phyloP scores from a whole-genome alignment of 1,140 invertebrate genomes.

The Drosophila ogumai region DNA sequence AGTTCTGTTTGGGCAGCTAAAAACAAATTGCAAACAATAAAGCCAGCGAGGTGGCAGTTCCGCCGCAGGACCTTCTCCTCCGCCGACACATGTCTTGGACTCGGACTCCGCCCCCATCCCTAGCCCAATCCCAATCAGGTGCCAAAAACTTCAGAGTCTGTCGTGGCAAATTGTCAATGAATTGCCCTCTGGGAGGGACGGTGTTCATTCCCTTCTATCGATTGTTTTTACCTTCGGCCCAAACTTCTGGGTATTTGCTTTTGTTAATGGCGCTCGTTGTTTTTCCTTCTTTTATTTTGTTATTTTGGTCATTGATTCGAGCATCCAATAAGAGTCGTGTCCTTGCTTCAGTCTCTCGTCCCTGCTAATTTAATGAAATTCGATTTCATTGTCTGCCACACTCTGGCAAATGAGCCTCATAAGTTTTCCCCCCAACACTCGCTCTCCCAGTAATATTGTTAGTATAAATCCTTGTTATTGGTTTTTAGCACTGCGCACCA shows the following conservation, averaged over 20 bases:
- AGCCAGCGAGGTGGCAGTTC: conserved; percentile 24
- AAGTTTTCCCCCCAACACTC: conserved; percentile 3
- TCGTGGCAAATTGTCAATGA: conserved; percentile 69
- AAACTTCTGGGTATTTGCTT: conserved; percentile 32
- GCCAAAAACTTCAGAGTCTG: conserved; percentile 41
- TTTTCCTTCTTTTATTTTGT: conserved; percentile 1
- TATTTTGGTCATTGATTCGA: conserved; percentile 68
- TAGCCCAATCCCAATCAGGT: conserved; percentile 42
- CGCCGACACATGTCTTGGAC: conserved; percentile 40
- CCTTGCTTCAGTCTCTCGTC: conserved; percentile 27
- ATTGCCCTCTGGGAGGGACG: conserved; percentile 41
- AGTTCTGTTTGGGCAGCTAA: conserved; percentile 73
- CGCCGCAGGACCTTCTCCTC: conserved; percentile 33
- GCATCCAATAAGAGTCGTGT: conserved; percentile 42
- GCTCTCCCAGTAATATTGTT: conserved; percentile 38
- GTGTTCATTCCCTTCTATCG: conserved; percentile 32
- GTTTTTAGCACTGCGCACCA: conserved; percentile 53
- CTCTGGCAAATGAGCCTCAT: conserved; percentile 66
- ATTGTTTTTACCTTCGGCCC: conserved; percentile 58
- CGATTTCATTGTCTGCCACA: conserved; percentile 58
- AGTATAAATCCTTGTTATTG: conserved; percentile 54
- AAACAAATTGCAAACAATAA: conserved; percentile 83
- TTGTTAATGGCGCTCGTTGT: conserved; percentile 44
- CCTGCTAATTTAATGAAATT: conserved; percentile 60
- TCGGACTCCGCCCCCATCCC: background rate